A percentile compares a stretch with the other conserved stretches of the same genome.
phyloP scores from a whole-genome alignment of 1,140 invertebrate genomes.

The Drosophila punjabiensis region DNA sequence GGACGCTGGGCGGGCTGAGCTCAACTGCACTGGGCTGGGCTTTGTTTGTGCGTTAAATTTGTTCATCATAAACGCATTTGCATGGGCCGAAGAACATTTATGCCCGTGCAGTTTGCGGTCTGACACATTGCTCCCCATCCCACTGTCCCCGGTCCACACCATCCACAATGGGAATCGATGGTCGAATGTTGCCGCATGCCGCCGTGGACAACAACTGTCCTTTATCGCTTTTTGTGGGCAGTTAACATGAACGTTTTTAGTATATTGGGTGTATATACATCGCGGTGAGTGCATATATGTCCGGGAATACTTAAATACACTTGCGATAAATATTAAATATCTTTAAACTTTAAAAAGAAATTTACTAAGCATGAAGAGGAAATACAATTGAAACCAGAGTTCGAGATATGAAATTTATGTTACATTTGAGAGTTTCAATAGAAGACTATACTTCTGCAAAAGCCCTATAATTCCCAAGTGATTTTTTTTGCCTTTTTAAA shows the following conservation, averaged over 20 bases:
- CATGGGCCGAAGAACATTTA: conserved; percentile 43
- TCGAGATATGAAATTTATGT: background rate
- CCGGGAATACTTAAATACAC: conserved; percentile 15
- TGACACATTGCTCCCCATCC: conserved; percentile 55
- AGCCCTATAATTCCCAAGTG: background rate
- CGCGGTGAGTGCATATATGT: conserved; percentile 21
- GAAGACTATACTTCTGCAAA: background rate
- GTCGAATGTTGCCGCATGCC: conserved; percentile 44
- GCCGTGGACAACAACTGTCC: conserved; percentile 65
- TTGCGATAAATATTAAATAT: background rate
- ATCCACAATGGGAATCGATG: conserved; percentile 32
- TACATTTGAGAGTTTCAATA: too few species aligned
- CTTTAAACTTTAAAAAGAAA: background rate
- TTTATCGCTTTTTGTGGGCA: conserved; percentile 81
- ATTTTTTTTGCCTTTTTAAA: too few species aligned
- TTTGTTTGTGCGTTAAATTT: conserved; percentile 69
- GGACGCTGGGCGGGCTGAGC: conserved; percentile 24
- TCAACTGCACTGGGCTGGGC: conserved; percentile 11
- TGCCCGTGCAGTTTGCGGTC: conserved; percentile 70
- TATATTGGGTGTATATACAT: conserved; percentile 39
- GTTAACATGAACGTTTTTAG: conserved; percentile 70
- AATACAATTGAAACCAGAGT: too few species aligned
- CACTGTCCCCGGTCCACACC: conserved; percentile 12
- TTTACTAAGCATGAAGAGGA: background rate
- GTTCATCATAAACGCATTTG: conserved; percentile 82